Percentiles rank a stretch among this genome's conserved stretches.
These are phyloP conservation scores for Spermophilus dauricus DNA, from an alignment of 2,113 vertebrate species.

Conservation along the genomic window DNA sequence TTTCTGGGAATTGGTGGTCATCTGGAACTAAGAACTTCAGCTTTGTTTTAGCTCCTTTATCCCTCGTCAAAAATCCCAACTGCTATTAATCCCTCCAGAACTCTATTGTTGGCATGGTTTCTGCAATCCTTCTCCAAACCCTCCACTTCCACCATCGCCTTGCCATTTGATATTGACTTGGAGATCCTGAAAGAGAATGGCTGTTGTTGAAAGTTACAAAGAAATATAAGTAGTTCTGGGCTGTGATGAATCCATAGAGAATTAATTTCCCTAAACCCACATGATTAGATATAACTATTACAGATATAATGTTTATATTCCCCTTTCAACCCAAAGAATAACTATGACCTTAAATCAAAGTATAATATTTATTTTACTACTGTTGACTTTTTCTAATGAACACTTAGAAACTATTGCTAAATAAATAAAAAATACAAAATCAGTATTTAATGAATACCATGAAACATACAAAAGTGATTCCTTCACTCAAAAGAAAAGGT, in stretches of 20 bases:
- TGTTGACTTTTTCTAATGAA: not conserved
- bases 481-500: not conserved
- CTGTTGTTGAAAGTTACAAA: not conserved
- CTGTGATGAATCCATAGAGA: not conserved
- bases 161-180: not conserved
- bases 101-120: not conserved
- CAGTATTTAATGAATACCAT: not conserved
- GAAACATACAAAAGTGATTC: not conserved
- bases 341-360: not conserved
- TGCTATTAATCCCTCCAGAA: not conserved
- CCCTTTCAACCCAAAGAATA: constrained; percentile 5
- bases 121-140: not conserved
- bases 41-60: not conserved
- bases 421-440: not conserved
- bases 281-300: not conserved
- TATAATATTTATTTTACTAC: not conserved
- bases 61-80: not conserved
- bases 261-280: not conserved
- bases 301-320: not conserved
- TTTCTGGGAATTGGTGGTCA: not conserved
- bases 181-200: not conserved
- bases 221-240: not conserved
- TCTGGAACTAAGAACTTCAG: not conserved
- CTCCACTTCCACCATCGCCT: not conserved
- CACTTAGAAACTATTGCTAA: not conserved